Evolutionary conservation across 2,888 invertebrate species (phyloP), one percentile per base, ranked within the genome.

Genomic region (Dione vanillae): DNA sequence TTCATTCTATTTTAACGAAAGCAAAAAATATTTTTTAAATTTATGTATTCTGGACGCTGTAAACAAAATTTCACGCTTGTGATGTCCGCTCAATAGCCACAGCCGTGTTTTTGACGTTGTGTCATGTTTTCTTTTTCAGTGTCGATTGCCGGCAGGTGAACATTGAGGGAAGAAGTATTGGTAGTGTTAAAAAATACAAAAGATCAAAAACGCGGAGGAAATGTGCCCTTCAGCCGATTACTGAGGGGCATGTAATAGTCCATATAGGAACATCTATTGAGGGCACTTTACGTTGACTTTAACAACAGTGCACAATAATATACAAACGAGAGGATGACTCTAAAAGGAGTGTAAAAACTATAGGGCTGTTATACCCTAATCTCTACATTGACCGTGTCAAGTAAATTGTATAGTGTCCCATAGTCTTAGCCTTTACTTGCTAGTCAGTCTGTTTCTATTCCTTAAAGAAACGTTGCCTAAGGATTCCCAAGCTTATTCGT

Each of bases 41-140:
- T 45, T 5, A n/a, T 43, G n/a, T 20, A 20, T 45, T 11, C 10
- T 61, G 16, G 11, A 7, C 12, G 27, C 45, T 61, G 61, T 61
- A 61, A 45, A 43, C 61, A 61, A 43, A 45, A 45, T 27, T 61
- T 45, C 45, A 35, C 45, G 61, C 61, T 45, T 11, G 61, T 61
- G n/a, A 45, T 35, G 35, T 16, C 43, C 61, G 61, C 27, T 61
- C 45, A 45, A 61, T 61, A 35, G 61, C 61, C 61, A 45, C 27
- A 7, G 27, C 45, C 27, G 61, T 35, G 61, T 61, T 61, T 61
- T 45, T 43, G 45, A 61, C 45, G 61, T 45, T 16, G 61, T 45
- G 45, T 45, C 45, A 45, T n/a, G 61, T 61, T 61, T 45, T 11
- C 43, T 45, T 62, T 64, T 64, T 64, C 35, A 40, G 14, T 49